These are phyloP conservation scores for Anastrepha ludens DNA, from an alignment of 1,140 invertebrate species.

Conservation along the genomic window DNA sequence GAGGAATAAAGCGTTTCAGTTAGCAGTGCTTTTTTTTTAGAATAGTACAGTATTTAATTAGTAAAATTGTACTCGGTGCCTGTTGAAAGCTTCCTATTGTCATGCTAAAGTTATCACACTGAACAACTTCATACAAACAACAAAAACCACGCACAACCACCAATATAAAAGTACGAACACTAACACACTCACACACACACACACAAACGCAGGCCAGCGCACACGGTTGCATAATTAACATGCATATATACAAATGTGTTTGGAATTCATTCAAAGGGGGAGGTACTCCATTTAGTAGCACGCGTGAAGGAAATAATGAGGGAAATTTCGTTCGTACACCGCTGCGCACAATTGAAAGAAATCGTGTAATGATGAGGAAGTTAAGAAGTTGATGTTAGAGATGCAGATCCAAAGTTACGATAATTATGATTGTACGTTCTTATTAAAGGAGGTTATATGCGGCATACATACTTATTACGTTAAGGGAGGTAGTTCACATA, in stretches of 20 bases:
- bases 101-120: background rate
- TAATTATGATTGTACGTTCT: background rate
- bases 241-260: background rate
- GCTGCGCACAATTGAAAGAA: background rate
- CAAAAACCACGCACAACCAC: background rate
- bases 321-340: background rate
- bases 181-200: conserved; percentile 13
- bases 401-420: background rate
- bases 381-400: background rate
- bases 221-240: background rate
- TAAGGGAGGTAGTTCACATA: conserved; percentile 56
- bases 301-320: background rate
- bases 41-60: conserved; percentile 66
- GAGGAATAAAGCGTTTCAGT: conserved; percentile 46
- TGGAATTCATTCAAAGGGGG: background rate
- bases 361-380: background rate
- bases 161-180: conserved; percentile 7
- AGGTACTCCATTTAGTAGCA: background rate
- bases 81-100: conserved; percentile 54
- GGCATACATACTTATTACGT: conserved; percentile 29
- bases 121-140: conserved; percentile 2
- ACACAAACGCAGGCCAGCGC: background rate
- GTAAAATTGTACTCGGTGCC: conserved; percentile 63
- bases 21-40: conserved; percentile 27
- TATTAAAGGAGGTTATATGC: background rate